phyloP scores from a whole-genome alignment of 2,888 invertebrate species.

The Trichopoda pennipes region DNA sequence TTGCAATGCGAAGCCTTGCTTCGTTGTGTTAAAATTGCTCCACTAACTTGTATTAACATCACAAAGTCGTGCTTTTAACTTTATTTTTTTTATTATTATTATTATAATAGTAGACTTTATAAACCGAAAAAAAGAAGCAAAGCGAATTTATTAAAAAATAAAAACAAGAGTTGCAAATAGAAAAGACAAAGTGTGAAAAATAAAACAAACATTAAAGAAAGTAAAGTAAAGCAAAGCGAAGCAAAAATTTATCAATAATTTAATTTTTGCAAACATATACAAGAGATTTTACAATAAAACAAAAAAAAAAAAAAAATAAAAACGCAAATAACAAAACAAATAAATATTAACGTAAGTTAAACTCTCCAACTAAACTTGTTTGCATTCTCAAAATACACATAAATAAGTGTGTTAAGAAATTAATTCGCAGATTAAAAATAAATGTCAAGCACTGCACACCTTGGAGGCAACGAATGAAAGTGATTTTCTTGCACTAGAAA shows the following conservation, averaged over 20 bases:
- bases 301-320: conserved; percentile 47
- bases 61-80: background rate
- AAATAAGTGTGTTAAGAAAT: conserved; percentile 24
- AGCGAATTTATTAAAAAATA: background rate
- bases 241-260: conserved; percentile 29
- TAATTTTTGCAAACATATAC: conserved; percentile 5
- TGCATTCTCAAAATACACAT: conserved; percentile 24
- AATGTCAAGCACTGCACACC: conserved; percentile 51
- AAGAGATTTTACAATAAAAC: conserved; percentile 34
- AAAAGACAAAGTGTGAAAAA: conserved; percentile 26
- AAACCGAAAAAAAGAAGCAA: conserved; percentile 8
- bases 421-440: conserved; percentile 46
- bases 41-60: conserved; percentile 71
- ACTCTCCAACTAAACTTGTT: conserved; percentile 66
- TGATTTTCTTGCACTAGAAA: background rate
- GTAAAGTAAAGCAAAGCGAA: background rate
- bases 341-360: conserved; percentile 55
- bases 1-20: conserved; percentile 80
- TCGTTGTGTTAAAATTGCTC: conserved; percentile 81
- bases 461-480: background rate
- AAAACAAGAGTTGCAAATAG: conserved; percentile 4
- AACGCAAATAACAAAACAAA: conserved; percentile 57
- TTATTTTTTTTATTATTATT: conserved; percentile 3
- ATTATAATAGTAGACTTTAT: conserved; percentile 14
- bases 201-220: conserved; percentile 13